Evolutionary conservation across 2,888 invertebrate genomes (phyloP), one percentile per base, ranked within the genome.

Genomic region (Drosophila limbata): DNA sequence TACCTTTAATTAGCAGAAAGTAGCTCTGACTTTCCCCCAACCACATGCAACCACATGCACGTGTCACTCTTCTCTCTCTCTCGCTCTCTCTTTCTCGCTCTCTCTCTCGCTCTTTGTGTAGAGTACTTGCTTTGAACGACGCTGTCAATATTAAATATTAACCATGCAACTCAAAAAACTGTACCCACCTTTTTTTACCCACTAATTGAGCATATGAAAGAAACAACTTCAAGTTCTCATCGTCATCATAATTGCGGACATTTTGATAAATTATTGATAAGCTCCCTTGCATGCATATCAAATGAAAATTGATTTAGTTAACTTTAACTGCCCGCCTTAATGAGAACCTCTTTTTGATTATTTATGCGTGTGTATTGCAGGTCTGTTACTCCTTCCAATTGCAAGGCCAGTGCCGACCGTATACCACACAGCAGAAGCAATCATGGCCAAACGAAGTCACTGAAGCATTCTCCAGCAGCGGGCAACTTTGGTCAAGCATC

Each of bases 121-220:
- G 9, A 6, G 42, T 19, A 48, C 31, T 53, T 25, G 37, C 60
- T 70, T 70, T 62, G 71, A 28, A 55, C 40, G 47, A 15, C 37
- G 37, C 50, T 60, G 60, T 63, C 64, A 42, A 67, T 45, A 84
- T 83, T 71, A 86, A 84, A 79, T 84, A 86, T 83, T 86, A 79
- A 83, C 69, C 48, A 28, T 60, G 66, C 59, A 67, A 66, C 62
- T 60, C 40, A 55, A 70, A 57, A 72, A 74, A 67, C 48, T 69
- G 39, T 55, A 64, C 39, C 40, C 35, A 48, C 67, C 68, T 61
- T 62, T 25, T 48, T 53, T 48, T 59, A 67, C 57, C 4, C 40
- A 44, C 57, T 66, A 75, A 56, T 71, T 62, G 48, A 64, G 70
- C 63, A 83, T 66, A 64, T 48, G 35, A 15, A 39, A 28, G 8